Evolutionary conservation across 1,140 invertebrate genomes (phyloP), one percentile per base, ranked within the genome.

Genomic region (Oncopodura yosiiana): DNA sequence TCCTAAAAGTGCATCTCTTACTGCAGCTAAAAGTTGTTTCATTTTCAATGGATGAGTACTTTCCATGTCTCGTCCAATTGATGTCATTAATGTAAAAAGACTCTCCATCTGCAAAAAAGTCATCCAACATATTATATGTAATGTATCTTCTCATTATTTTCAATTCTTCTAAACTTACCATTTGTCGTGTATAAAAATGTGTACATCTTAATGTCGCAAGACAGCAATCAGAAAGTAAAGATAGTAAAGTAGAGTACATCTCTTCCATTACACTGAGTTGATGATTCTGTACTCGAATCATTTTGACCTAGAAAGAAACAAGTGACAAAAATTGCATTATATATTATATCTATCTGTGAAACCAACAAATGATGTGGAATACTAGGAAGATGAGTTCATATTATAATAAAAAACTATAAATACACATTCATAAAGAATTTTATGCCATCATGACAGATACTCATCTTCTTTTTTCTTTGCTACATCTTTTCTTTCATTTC

Each of bases 1-100:
- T 62, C 81, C 79, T 42, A 91, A 74, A 70, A 92, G 88, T 3
- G 84, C 84, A 69, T 92, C 87, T 29, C 88, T 75, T n/a, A 92
- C 82, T 26, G 78, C 77, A 2, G 78, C 75, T 65, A 91, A 77
- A 16, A 92, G 68, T 36, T 81, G 76, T 64, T 87, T 81, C 70
- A 92, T 70, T 62, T 87, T 83, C 46, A 76, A 75, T 0, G 86
- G 84, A 52, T 87, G 71, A 65, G 87, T 84, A n/a, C 73, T 71
- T 68, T 91, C 86, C 65, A 93, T 73, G 66, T 91, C 87, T 49
- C 84, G 79, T 0, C 88, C 88, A 65, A 90, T 82, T 57, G 83
- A 85, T 12, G 85, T 88, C 59, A 93, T 71, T 42, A 90, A 84
- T 68, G 85, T 85, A 70, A 91, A 91, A 26, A 93, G 72, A 66